Percentiles rank a stretch among this genome's conserved stretches.
Evolutionary conservation across 1,140 invertebrate genomes (phyloP).

Genomic region (Drosophila auraria): DNA sequence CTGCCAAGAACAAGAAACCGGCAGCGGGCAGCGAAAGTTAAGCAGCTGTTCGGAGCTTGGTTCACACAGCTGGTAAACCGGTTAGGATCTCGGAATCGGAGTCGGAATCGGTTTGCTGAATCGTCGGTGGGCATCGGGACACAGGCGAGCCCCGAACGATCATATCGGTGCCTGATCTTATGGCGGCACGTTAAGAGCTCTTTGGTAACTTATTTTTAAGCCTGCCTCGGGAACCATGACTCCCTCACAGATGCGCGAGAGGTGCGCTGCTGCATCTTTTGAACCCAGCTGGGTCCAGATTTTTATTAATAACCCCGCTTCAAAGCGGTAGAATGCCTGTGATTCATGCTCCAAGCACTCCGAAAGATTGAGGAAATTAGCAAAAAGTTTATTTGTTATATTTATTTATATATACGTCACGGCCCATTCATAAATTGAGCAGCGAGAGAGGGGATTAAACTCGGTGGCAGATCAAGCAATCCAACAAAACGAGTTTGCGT

Average conservation of each 20-base stretch:
- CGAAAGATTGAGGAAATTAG: slow-evolving; percentile 44
- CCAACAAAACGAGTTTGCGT: slow-evolving; percentile 35
- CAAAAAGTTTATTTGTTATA: slow-evolving; percentile 42
- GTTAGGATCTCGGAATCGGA: slow-evolving; percentile 24
- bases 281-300: slow-evolving; percentile 27
- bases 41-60: slow-evolving; percentile 52
- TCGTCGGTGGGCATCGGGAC: slow-evolving; percentile 3
- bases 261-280: slow-evolving; percentile 24
- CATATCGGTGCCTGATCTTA: slow-evolving; percentile 42
- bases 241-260: slow-evolving; percentile 23
- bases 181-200: slow-evolving; percentile 38
- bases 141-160: slow-evolving; percentile 44
- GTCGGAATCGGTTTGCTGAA: slow-evolving; percentile 20
- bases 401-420: slow-evolving; percentile 40
- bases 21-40: slow-evolving; percentile 71
- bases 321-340: slow-evolving; percentile 22
- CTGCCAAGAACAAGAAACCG: slow-evolving; percentile 65
- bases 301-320: slow-evolving; percentile 40
- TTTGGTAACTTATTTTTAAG: slow-evolving; percentile 48
- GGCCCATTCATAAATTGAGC: slow-evolving; percentile 48
- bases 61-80: slow-evolving; percentile 75
- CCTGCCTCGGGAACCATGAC: slow-evolving; percentile 33
- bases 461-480: slow-evolving; percentile 16
- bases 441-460: slow-evolving; percentile 31
- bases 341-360: slow-evolving; percentile 35